A percentile compares a stretch with the other conserved stretches of the same genome.
phyloP scores from a whole-genome alignment of 2,113 vertebrate species.

The Semnornis frantzii region DNA sequence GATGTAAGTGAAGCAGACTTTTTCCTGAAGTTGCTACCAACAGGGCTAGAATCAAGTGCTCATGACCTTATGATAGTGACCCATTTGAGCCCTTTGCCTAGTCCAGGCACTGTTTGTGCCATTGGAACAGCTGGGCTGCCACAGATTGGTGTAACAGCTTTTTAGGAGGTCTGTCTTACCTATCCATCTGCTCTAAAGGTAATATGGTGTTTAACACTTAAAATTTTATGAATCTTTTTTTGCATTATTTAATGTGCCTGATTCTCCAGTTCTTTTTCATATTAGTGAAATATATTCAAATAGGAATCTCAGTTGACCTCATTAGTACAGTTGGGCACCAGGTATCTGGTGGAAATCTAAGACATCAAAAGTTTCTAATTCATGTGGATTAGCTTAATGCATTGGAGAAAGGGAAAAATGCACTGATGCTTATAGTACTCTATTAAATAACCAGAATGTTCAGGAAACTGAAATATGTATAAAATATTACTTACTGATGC shows the following conservation, averaged over 20 bases:
- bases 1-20: not conserved
- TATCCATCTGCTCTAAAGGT: not conserved
- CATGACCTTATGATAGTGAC: not conserved
- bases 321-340: not conserved
- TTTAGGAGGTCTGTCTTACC: not conserved
- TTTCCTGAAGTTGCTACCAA: not conserved
- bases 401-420: not conserved
- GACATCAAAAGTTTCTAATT: not conserved
- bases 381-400: not conserved
- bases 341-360: not conserved
- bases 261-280: not conserved
- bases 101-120: not conserved
- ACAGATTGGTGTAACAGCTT: not conserved
- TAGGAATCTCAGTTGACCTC: not conserved
- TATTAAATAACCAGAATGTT: not conserved
- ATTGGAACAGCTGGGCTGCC: not conserved
- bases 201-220: not conserved
- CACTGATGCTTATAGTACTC: not conserved
- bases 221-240: not conserved
- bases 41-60: not conserved
- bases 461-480: not conserved
- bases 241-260: slow-evolving; percentile 6
- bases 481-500: not conserved
- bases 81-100: not conserved
- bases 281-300: not conserved